Base-by-base conservation (phyloP, 2,797 vertebrate genomes). In the Bucorvus abyssinicus region DNA sequence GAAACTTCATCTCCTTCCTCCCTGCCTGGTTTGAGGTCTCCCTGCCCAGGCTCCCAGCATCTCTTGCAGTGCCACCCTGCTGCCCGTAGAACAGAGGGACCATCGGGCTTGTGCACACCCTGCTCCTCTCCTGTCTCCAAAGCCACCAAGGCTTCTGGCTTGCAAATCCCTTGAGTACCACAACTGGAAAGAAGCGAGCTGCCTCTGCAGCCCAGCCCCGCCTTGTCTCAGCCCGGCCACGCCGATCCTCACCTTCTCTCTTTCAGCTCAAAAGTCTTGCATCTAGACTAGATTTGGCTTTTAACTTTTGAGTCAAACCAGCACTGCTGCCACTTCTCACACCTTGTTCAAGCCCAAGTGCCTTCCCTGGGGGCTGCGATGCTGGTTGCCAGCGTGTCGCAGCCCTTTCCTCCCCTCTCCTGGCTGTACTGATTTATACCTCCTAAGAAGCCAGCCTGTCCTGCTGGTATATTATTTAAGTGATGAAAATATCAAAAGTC, bases 291-390 rank as follows among this genome's bases (percentile, higher is more conserved):
- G 44, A 18, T 29, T 74, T 84, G 67, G 60, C 52, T 77, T 89
- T 91, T 67, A 38, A 38, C 18, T 53, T 85, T 18, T 9, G 7
- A 63, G 10, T 22, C 2, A 5, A 77, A 32, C 6, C 47, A 38
- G 16, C 1, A 0, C 29, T 1, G 1, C 30, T 87, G 26, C 18
- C 50, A 4, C 26, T 63, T 65, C 12, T 65, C 7, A 0, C 0
- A 0, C 67, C 53, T 47, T 5, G 4, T 17, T 49, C 0, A 0
- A 73, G 14, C 22, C 22, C 0, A 1, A 42, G 19, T 1, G 0
- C 13, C 74, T 65, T 38, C 14, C 40, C 20, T 7, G 21, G 45
- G 19, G 45, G 45, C 45, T 47, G 45, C 7, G 38, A 40, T 40
- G 38, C 38, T 40, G 38, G 38, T 40, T 40, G 38, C 38, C 38